Base-by-base conservation (phyloP, 37 sponge, comb jelly and placozoan species). In the Mnemiopsis leidyi region DNA sequence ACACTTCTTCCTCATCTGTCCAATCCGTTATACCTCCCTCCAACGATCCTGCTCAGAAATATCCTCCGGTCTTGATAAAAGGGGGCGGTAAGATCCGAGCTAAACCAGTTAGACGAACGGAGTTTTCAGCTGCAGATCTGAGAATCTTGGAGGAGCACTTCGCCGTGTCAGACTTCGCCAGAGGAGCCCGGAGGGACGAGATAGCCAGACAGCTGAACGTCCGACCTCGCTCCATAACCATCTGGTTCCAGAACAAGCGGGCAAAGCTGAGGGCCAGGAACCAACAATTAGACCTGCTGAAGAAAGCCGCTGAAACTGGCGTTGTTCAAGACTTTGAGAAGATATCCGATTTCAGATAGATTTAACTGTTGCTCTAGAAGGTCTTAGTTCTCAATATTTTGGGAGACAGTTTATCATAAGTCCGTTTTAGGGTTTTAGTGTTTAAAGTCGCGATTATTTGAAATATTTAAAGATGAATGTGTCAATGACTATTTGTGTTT, bases 161-260 rank as follows among this genome's bases (percentile, higher is more conserved):
- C 21, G 82, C 82, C 1, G 82, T 79, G 7, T 79, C 82, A 20
- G 82, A 79, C 37, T 79, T 79, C 21, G 82, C 82, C 36, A 28
- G 82, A 13, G 82, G 82, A 79, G 36, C 36, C 2, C 35, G 82
- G 1, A 16, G 82, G 29, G 82, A 79, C 37, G 82, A 79, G 32
- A 31, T 79, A 2, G 82, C 82, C 21, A 28, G 38, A 33, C 82
- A 79, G 82, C 36, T 79, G 23, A 35, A 35, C 37, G 82, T 79
- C 36, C 28, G 36, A 29, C 82, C 82, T 36, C 32, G 82, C 1
- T 36, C 37, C 36, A 33, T 79, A 34, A 79, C 82, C 20, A 79
- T 79, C 7, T 79, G 82, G 82, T 79, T 79, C 82, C 82, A 79
- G 82, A 79, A 79, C 82, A 79, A 31, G 36, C 82, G 82, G 21